Percentiles rank a stretch among this genome's conserved stretches.
Evolutionary conservation across 2,888 invertebrate species (phyloP).

Genomic region (Prionchulus punctatus): DNA sequence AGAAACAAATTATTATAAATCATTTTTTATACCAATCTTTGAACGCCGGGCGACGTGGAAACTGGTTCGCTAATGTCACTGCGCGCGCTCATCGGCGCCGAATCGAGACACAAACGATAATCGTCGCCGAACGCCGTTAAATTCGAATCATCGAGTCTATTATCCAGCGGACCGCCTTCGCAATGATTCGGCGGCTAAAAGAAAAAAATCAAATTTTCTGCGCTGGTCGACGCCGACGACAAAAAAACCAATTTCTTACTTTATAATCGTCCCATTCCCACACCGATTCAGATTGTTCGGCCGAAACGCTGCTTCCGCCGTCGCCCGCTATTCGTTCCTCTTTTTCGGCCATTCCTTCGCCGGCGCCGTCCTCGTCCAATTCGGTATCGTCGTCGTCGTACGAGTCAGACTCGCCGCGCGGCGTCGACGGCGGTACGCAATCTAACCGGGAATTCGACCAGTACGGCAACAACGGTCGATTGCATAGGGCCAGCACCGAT

Average conservation of each 20-base stretch:
- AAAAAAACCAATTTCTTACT: neutral
- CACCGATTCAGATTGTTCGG: neutral
- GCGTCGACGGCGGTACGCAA: too few relatives aligned
- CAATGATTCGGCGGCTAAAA: neutral
- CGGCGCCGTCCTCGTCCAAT: slow-evolving; percentile 1
- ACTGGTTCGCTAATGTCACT: neutral
- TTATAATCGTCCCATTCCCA: slow-evolving; percentile 7
- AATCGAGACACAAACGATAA: neutral
- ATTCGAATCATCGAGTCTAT: neutral
- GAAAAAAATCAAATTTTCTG: neutral
- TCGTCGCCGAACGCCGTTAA: slow-evolving; percentile 8
- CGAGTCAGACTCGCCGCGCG: too few relatives aligned
- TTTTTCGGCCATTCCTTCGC: neutral
- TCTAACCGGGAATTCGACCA: neutral
- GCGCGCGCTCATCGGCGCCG: neutral
- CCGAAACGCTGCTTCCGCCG: neutral
- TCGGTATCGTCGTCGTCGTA: too few relatives aligned
- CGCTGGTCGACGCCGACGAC: neutral
- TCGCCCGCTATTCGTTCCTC: neutral
- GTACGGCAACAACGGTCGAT: neutral
- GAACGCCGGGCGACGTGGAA: too few relatives aligned
- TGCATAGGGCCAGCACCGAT: slow-evolving; percentile 10
- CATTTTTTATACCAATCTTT: too few relatives aligned
- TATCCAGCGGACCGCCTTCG: neutral
- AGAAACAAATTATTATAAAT: too few relatives aligned